phyloP scores from a whole-genome alignment of 1,140 invertebrate species.

The Drosophila ficusphila region DNA sequence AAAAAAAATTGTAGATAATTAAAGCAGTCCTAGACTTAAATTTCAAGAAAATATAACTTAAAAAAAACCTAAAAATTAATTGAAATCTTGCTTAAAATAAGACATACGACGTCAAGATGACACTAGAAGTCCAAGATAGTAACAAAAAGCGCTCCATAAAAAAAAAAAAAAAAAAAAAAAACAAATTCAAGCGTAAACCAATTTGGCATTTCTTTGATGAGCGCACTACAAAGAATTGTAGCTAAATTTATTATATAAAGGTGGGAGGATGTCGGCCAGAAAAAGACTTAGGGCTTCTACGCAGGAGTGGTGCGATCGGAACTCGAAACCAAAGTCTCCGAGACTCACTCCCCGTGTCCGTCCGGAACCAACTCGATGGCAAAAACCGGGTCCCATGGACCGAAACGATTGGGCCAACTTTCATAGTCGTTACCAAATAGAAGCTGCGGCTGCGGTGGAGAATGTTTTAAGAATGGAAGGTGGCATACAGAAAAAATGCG shows the following conservation, averaged over 20 bases:
- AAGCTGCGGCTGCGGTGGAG: background rate
- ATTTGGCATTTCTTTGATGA: background rate
- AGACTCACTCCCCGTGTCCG: background rate
- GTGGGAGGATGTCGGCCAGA: background rate
- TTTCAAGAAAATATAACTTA: background rate
- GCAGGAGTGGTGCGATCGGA: slow-evolving; percentile 36
- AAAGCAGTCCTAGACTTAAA: background rate
- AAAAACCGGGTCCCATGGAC: slow-evolving; percentile 59
- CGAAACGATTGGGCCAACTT: slow-evolving; percentile 52
- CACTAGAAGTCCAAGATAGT: background rate
- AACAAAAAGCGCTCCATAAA: background rate
- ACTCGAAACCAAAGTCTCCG: slow-evolving; percentile 32
- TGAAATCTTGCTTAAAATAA: background rate
- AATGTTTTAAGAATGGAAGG: background rate
- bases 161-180: background rate
- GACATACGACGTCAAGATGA: background rate
- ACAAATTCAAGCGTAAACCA: background rate
- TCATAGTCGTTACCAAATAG: slow-evolving; percentile 30
- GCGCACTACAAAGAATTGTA: background rate
- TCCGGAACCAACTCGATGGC: slow-evolving; percentile 51
- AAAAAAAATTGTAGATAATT: background rate
- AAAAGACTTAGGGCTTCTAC: background rate
- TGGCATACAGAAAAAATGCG: background rate
- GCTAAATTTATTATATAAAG: background rate
- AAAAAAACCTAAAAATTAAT: background rate